Evolutionary conservation across 1,140 invertebrate genomes (phyloP), one percentile per base, ranked within the genome.

Genomic region (Polypedilum vanderplanki): DNA sequence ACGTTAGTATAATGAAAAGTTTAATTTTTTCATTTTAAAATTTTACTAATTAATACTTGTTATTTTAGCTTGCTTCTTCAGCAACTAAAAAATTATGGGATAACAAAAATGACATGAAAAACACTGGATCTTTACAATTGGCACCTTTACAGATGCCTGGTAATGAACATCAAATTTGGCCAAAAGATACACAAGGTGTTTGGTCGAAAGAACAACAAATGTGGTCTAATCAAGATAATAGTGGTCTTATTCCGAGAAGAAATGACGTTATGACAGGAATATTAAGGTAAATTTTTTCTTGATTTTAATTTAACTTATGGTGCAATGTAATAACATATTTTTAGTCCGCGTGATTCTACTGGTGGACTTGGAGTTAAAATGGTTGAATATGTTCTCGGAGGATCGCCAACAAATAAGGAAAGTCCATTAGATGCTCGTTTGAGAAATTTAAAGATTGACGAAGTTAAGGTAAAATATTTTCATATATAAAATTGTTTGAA

Each of bases 301-400:
- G 22, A 3, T 24, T n/a, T 2, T 40, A n/a, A 41, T 20, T 7
- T 73, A 17, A 73, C 15, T 9, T 7, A 73, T 40, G 1, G 5
- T 20, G 1, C 10, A 75, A 75, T 75, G 75, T 67, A 12, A 10
- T 75, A 75, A 41, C 73, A 74, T 75, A 74, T 77, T 75, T 74
- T 65, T 76, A 83, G 81, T 77, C 91, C 91, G 15, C 85, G 91
- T 73, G 88, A 89, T 80, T 86, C 87, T 78, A 93, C 91, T 76
- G 88, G 91, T 75, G 93, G 93, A 40, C 88, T 98, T 74, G 95
- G 95, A 75, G 93, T 97, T 74, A 98, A 98, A 86, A 98, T 98
- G 95, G 96, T 97, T n/a, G 96, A 98, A 84, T 98, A 98, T 81
- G 95, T 98, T 67, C 87, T 98, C 76, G 91, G 93, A 75, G 93